Conservation (phyloP, 2,113 vertebrate genomes). For the Mixornis gularis region DNA sequence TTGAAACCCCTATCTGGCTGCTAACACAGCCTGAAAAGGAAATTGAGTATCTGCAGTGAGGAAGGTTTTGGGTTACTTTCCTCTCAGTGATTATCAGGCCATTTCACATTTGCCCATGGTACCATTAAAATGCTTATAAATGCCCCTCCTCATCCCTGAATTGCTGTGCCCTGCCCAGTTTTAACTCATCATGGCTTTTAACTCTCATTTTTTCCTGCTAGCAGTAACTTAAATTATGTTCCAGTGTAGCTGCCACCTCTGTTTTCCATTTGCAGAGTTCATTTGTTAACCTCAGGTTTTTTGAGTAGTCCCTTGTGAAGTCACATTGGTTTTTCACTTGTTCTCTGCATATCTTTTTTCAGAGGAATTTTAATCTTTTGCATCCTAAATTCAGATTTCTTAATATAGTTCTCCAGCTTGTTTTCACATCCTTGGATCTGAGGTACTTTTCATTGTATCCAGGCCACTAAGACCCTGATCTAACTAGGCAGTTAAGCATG, state of each 20-base stretch:
- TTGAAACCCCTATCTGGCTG: background rate
- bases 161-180: background rate
- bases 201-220: background rate
- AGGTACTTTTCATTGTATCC: background rate
- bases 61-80: background rate
- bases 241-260: background rate
- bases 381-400: slow-evolving; percentile 4
- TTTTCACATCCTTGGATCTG: background rate
- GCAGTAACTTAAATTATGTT: background rate
- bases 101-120: background rate
- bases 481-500: slow-evolving; percentile 4
- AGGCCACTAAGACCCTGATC: background rate
- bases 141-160: background rate
- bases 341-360: background rate
- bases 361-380: slow-evolving; percentile 32
- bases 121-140: background rate
- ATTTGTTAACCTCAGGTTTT: slow-evolving; percentile 27
- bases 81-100: background rate
- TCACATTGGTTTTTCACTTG: background rate
- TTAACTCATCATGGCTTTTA: slow-evolving; percentile 8
- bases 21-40: background rate
- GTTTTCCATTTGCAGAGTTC: slow-evolving; percentile 35
- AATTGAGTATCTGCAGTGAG: background rate
- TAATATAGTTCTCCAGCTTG: background rate
- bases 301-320: slow-evolving; percentile 4